phyloP scores from a whole-genome alignment of 1,140 invertebrate species.

The Charaxes varanes region DNA sequence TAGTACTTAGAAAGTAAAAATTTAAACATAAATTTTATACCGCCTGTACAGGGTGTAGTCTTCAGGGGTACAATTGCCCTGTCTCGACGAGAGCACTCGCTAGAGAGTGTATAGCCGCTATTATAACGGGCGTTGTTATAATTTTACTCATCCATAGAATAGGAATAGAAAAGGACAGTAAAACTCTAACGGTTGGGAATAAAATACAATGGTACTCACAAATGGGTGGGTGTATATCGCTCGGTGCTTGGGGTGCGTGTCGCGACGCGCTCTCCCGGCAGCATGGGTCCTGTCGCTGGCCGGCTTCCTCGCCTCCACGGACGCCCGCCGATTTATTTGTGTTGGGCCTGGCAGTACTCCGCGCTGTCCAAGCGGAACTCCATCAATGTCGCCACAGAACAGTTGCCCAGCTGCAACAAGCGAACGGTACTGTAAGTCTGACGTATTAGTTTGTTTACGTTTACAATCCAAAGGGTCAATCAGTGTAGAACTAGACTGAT shows the following conservation, averaged over 20 bases:
- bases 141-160: too few species aligned
- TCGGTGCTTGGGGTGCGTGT: constrained; percentile 35
- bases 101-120: too few species aligned
- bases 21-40: too few species aligned
- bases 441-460: constrained; percentile 11
- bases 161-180: too few species aligned
- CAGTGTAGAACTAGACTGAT: too few species aligned
- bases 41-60: too few species aligned
- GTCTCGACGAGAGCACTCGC: too few species aligned
- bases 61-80: too few species aligned
- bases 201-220: constrained; percentile 24
- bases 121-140: too few species aligned
- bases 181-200: too few species aligned
- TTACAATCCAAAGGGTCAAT: too few species aligned
- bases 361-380: constrained; percentile 96
- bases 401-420: constrained; percentile 69
- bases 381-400: constrained; percentile 89
- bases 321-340: constrained; percentile 85
- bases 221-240: constrained; percentile 45
- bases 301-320: constrained; percentile 38
- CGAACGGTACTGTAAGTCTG: constrained; percentile 11
- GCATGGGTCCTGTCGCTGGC: constrained; percentile 48
- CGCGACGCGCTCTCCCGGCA: constrained; percentile 45
- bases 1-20: too few species aligned
- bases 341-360: constrained; percentile 97